Percentiles rank a stretch among this genome's conserved stretches.
phyloP scores from a whole-genome alignment of 2,113 vertebrate species.

The Vulpes vulpes region DNA sequence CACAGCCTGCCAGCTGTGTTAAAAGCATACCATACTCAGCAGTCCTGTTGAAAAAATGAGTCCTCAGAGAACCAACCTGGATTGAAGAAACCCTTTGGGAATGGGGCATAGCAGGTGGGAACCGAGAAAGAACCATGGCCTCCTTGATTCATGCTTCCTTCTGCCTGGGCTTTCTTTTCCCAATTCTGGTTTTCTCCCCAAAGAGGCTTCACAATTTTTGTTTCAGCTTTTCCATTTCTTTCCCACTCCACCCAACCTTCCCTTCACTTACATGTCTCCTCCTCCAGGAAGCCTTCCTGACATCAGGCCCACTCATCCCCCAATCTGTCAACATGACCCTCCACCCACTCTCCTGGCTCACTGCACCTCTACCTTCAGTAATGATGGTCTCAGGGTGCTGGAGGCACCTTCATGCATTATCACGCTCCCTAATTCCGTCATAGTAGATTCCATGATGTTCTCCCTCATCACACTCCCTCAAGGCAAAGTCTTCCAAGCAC shows the following conservation, averaged over 20 bases:
- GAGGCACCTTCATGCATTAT: background rate
- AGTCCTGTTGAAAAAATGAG: background rate
- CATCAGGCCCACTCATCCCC: background rate
- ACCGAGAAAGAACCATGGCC: background rate
- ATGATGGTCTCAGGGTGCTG: background rate
- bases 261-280: background rate
- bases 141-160: background rate
- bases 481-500: background rate
- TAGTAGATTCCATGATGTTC: background rate
- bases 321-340: background rate
- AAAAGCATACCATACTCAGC: background rate
- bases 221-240: background rate
- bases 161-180: background rate
- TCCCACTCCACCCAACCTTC: background rate
- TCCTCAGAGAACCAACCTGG: background rate
- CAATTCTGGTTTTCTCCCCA: background rate
- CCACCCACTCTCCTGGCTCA: background rate
- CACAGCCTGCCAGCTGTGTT: background rate
- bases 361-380: background rate
- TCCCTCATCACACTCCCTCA: background rate
- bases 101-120: background rate
- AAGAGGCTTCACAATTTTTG: background rate
- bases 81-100: background rate
- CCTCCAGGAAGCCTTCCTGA: constrained; percentile 9
- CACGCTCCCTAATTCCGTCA: background rate